Evolutionary conservation across 2,888 invertebrate genomes (phyloP), one percentile per base, ranked within the genome.

Genomic region (Pterobdella sp.): DNA sequence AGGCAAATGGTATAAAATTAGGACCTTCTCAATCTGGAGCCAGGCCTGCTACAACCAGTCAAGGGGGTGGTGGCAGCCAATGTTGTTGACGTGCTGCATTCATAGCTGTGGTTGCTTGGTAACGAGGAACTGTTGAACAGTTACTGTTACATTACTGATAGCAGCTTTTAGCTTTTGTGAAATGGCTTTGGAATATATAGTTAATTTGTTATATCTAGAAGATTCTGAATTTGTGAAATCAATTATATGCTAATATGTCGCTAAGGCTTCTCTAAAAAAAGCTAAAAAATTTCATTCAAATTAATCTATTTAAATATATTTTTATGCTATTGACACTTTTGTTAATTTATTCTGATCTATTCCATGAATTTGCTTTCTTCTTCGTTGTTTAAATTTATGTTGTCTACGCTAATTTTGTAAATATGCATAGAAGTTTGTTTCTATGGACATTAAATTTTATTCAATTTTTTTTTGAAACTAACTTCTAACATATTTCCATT

Each of bases 1-100:
- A 97, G 96, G 97, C 98, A 78, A 98, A 98, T 85, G 98, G 98
- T 80, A 98, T 98, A 84, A 98, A 98, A 88, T 94, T 98, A 81
- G 98, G 97, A 72, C 96, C 97, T 76, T 96, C 97, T 86, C 95
- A 97, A 87, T 93, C 94, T 76, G 93, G 93, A 73, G 91, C 91
- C 81, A 91, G 89, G 84, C 89, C 91, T 36, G 89, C 89, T 80
- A 85, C 90, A 84, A 88, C 90, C 68, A 88, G 92, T 75, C 91
- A 91, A 78, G 90, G 90, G 75, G 90, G 90, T 77, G 91, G 91
- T 75, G 89, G 89, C 66, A 89, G 88, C 82, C 90, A 91, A 81
- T 91, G 91, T 78, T 85, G 87, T 70, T 92, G 92, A 36, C 3
- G 18, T 22, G 42, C 37, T 29, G n/a, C 49, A 32, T 36, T 42